phyloP scores from a whole-genome alignment of 2,797 vertebrate species.

The Mycteria americana region DNA sequence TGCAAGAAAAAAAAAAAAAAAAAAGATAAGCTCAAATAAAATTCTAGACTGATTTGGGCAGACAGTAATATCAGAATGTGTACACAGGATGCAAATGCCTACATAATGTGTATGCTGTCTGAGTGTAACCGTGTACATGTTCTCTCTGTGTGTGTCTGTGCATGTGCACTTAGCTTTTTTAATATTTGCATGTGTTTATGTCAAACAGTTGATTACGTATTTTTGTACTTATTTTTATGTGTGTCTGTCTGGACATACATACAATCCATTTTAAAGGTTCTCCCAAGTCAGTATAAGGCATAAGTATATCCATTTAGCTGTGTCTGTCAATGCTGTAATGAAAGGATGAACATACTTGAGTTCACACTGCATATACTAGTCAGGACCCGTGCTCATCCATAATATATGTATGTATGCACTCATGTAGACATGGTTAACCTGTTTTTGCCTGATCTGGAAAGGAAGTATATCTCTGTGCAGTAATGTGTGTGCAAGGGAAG shows the following conservation, averaged over 20 bases:
- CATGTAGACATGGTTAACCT: neutral
- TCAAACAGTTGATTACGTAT: neutral
- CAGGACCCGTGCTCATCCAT: neutral
- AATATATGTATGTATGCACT: neutral
- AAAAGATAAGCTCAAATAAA: neutral
- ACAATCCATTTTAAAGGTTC: neutral
- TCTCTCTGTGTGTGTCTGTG: rapidly evolving
- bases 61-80: neutral
- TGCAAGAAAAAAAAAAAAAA: neutral
- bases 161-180: neutral
- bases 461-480: neutral
- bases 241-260: neutral
- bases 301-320: neutral
- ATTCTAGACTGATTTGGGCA: neutral
- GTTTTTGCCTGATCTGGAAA: neutral
- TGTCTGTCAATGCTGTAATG: neutral
- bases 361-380: neutral
- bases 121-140: neutral
- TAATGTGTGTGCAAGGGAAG: neutral
- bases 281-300: neutral
- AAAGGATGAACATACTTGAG: neutral
- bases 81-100: neutral
- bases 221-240: neutral
- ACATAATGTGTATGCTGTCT: neutral
- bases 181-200: neutral